phyloP scores from a whole-genome alignment of 2,888 invertebrate genomes.

The Ormyrus thymus region DNA sequence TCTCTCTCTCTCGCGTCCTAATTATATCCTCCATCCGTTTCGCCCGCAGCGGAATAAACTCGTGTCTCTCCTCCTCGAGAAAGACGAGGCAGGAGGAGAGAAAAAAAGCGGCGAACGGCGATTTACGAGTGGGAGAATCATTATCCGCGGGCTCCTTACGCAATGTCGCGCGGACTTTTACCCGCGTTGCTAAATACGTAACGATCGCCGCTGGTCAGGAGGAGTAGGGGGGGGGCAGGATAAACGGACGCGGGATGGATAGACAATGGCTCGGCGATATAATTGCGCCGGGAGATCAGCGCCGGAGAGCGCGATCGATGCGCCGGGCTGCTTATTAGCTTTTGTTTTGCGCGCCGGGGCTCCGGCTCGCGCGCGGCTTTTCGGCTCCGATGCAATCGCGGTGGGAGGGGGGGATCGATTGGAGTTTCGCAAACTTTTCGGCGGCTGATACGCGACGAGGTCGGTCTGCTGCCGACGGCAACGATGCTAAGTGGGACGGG shows the following conservation, averaged over 20 bases:
- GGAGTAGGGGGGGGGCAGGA: neutral
- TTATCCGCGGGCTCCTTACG: constrained; percentile 58
- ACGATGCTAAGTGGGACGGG: too few species aligned
- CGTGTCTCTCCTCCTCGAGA: neutral
- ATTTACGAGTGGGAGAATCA: constrained; percentile 58
- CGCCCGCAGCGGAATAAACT: neutral
- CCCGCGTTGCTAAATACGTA: constrained; percentile 60
- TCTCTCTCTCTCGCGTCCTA: constrained; percentile 14
- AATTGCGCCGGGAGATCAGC: too few species aligned
- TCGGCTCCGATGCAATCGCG: too few species aligned
- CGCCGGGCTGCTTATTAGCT: neutral
- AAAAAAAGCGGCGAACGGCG: constrained; percentile 21
- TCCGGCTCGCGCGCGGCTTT: too few species aligned
- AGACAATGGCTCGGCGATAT: constrained; percentile 20
- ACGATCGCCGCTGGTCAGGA: constrained; percentile 48
- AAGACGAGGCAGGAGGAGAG: neutral
- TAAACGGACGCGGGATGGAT: constrained; percentile 12
- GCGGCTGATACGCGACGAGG: too few species aligned
- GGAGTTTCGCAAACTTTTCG: too few species aligned
- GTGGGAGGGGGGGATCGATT: too few species aligned
- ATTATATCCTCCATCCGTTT: constrained; percentile 38
- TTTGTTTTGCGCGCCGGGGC: too few species aligned
- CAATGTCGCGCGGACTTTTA: constrained; percentile 59
- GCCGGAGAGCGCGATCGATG: constrained; percentile 9
- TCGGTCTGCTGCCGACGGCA: too few species aligned